Evolutionary conservation across 1,140 invertebrate genomes (phyloP).

Genomic region (Ostrea edulis): DNA sequence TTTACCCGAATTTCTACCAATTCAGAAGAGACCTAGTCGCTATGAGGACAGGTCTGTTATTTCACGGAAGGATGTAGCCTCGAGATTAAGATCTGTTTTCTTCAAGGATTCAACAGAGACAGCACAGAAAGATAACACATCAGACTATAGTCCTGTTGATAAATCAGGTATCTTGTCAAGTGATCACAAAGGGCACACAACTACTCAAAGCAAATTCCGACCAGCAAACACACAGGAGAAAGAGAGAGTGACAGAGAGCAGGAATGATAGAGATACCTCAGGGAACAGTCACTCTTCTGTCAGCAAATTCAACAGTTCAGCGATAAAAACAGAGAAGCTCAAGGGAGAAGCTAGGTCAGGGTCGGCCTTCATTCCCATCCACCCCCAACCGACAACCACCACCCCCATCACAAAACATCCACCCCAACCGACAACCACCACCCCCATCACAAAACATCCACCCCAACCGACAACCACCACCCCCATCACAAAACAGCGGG

Average conservation of each 20-base stretch:
- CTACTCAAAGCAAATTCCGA: not conserved
- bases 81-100: constrained; percentile 54
- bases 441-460: constrained; percentile 61
- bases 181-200: not conserved
- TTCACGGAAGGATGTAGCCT: constrained; percentile 54
- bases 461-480: constrained; percentile 70
- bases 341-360: constrained; percentile 44
- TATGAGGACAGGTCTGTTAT: constrained; percentile 41
- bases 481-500: not conserved
- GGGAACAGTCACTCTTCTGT: not conserved
- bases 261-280: not conserved
- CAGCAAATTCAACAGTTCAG: constrained; percentile 7
- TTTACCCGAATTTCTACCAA: constrained; percentile 56
- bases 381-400: constrained; percentile 75
- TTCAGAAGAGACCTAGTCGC: constrained; percentile 48
- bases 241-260: not conserved
- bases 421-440: constrained; percentile 66
- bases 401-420: too few species aligned
- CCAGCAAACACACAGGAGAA: not conserved
- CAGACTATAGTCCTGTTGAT: not conserved
- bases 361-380: constrained; percentile 75
- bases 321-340: constrained; percentile 64
- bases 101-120: constrained; percentile 45
- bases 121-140: not conserved
- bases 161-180: not conserved